Evolutionary conservation across 1,140 invertebrate species (phyloP).

Genomic region (Drosophila miranda): DNA sequence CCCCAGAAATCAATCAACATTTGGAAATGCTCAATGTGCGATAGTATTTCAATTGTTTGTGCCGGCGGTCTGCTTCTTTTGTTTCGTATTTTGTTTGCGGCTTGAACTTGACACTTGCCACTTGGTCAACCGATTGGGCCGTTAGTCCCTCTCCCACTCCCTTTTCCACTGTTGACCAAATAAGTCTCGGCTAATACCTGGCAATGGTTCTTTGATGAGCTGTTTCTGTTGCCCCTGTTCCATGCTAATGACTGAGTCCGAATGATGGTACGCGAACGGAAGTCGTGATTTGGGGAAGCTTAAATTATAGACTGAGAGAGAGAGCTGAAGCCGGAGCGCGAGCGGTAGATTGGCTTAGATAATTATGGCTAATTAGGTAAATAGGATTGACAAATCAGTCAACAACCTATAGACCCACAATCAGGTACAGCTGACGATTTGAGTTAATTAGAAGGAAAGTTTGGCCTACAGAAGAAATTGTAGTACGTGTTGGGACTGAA

Average conservation of each 20-base stretch:
- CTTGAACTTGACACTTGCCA: conserved; percentile 70
- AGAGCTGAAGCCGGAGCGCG: conserved; percentile 17
- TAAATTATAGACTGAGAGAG: conserved; percentile 35
- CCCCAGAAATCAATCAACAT: conserved; percentile 67
- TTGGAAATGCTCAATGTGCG: conserved; percentile 47
- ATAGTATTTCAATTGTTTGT: conserved; percentile 59
- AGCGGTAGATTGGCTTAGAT: conserved; percentile 31
- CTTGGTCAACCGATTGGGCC: conserved; percentile 22
- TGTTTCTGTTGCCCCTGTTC: conserved; percentile 47
- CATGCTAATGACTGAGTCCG: conserved; percentile 52
- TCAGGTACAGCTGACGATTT: conserved; percentile 13
- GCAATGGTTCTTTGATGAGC: conserved; percentile 52
- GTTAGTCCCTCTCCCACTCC: background rate
- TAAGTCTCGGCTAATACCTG: conserved; percentile 17
- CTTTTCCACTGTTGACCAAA: conserved; percentile 10
- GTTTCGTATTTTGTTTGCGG: conserved; percentile 37
- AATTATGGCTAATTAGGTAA: conserved; percentile 52
- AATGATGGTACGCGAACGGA: conserved; percentile 31
- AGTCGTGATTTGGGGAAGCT: conserved; percentile 59
- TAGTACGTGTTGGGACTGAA: too few relatives aligned
- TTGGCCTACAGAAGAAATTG: background rate
- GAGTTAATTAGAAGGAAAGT: conserved; percentile 29
- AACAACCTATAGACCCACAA: conserved; percentile 29
- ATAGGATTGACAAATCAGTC: conserved; percentile 31
- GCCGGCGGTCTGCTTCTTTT: conserved; percentile 33